These are phyloP conservation scores for Falcaria lacertinaria DNA, from an alignment of 2,888 invertebrate species.

Conservation along the genomic window DNA sequence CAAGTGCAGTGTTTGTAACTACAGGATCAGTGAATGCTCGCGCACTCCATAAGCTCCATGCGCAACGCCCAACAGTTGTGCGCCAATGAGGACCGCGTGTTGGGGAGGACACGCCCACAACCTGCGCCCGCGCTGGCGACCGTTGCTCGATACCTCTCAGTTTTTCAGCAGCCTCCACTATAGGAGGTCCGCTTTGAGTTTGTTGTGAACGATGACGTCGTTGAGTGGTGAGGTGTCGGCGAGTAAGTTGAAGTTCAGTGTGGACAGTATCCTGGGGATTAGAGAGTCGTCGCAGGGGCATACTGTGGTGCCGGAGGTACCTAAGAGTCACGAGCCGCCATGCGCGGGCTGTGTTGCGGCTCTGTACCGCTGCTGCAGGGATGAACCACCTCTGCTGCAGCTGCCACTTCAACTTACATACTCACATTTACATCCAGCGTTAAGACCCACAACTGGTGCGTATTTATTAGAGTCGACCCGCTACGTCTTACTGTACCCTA, in stretches of 20 bases:
- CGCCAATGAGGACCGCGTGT: conserved; percentile 50
- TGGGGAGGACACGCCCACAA: conserved; percentile 53
- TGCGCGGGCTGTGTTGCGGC: conserved; percentile 84
- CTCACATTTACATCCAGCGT: conserved; percentile 66
- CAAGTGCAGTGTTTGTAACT: conserved; percentile 67
- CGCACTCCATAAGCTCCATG: conserved; percentile 48
- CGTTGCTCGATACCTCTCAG: conserved; percentile 43
- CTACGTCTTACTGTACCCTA: no score
- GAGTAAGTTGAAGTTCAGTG: conserved; percentile 83
- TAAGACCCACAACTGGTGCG: conserved; percentile 66
- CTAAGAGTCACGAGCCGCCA: conserved; percentile 58
- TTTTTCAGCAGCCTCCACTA: conserved; percentile 55
- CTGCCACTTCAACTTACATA: conserved; percentile 60
- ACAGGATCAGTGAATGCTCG: conserved; percentile 59
- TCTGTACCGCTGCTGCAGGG: conserved; percentile 81
- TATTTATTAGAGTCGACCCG: not conserved
- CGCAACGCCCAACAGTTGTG: conserved; percentile 47
- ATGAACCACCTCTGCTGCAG: conserved; percentile 61
- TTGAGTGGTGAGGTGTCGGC: conserved; percentile 54
- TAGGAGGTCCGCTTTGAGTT: conserved; percentile 30
- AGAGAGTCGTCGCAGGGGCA: conserved; percentile 36
- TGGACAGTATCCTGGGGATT: conserved; percentile 83
- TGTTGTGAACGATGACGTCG: conserved; percentile 59
- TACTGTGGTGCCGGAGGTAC: conserved; percentile 29
- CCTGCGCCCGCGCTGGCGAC: conserved; percentile 56